Base-by-base conservation (phyloP, 2,888 invertebrate species). In the Pammene aurita region DNA sequence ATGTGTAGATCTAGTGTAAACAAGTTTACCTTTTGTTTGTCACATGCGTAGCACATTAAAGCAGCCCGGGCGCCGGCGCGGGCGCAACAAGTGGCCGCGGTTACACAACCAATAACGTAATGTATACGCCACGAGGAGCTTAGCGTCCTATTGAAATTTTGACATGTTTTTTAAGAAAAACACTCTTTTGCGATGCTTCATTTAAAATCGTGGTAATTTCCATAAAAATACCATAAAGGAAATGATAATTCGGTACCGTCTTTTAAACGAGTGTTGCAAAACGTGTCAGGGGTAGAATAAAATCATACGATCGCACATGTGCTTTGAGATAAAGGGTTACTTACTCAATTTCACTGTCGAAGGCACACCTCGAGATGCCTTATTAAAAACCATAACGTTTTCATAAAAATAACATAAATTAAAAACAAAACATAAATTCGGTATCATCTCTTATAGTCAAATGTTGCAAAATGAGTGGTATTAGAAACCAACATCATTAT, bases 21-120 rank as follows among this genome's bases (percentile, higher is more conserved):
- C 58, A 68, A 68, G 52, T 58, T 44, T 42, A 54, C 60, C 42
- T 66, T 42, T 56, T 63, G 67, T 67, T 68, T 63, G 44, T 62
- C 63, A 38, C 26, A 54, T 42, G 52, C 10, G 38, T 50, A 46
- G 34, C 58, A 14, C 52, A 64, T 68, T 60, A 69, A 65, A 54
- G 35, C 69, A 58, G 68, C 10, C 2, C 11, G 16, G 14, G 46
- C 14, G n/a, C 46, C 68, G 78, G 80, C 76, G 78, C 79, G 83
- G 80, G 79, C 82, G 77, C 72, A 74, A 72, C 81, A 80, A 82
- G 82, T 84, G 80, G 80, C 82, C 78, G 77, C 78, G 79, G 82
- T 79, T 78, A 79, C 75, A 79, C 75, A 81, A 81, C 76, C 74
- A 73, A 73, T 73, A 73, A 68, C 68, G 75, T 77, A 74, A 75